Evolutionary conservation across 2,797 vertebrate species (phyloP).

Genomic region (Adrianichthys oophorus): DNA sequence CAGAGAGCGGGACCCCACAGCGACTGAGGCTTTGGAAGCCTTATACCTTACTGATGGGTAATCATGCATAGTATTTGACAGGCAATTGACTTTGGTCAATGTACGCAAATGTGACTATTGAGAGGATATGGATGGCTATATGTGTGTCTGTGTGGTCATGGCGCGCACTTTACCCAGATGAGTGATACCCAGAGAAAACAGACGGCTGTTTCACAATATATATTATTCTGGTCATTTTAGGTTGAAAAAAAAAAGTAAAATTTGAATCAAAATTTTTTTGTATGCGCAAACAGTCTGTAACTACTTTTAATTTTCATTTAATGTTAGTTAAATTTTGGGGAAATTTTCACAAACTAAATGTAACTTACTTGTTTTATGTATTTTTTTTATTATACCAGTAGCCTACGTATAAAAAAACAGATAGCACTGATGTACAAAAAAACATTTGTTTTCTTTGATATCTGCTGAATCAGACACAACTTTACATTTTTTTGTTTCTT

Average conservation of each 20-base stretch:
- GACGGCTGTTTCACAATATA: conserved; percentile 41
- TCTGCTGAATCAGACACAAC: too few relatives aligned
- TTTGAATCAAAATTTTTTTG: conserved; percentile 22
- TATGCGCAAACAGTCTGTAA: conserved; percentile 24
- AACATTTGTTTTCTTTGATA: too few relatives aligned
- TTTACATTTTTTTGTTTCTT: too few relatives aligned
- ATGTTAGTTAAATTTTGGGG: too few relatives aligned
- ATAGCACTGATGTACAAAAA: too few relatives aligned
- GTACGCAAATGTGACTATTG: conserved; percentile 64
- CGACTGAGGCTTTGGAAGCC: conserved; percentile 47
- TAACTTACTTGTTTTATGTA: neutral
- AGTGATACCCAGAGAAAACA: conserved; percentile 60
- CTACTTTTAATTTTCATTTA: too few relatives aligned
- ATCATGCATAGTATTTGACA: conserved; percentile 74
- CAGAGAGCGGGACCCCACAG: conserved; percentile 48
- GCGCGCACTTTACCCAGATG: conserved; percentile 48
- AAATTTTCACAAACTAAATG: neutral
- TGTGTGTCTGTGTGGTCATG: conserved; percentile 61
- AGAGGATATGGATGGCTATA: conserved; percentile 41
- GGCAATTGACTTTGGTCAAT: conserved; percentile 77
- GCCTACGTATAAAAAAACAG: too few relatives aligned
- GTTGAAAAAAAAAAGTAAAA: conserved; percentile 30
- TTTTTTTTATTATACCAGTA: neutral
- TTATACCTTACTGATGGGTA: conserved; percentile 64
- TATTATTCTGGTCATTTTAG: conserved; percentile 48